A percentile compares a stretch with the other conserved stretches of the same genome.
These are phyloP conservation scores for Agonum fuliginosum DNA, from an alignment of 2,888 invertebrate genomes.

Conservation along the genomic window DNA sequence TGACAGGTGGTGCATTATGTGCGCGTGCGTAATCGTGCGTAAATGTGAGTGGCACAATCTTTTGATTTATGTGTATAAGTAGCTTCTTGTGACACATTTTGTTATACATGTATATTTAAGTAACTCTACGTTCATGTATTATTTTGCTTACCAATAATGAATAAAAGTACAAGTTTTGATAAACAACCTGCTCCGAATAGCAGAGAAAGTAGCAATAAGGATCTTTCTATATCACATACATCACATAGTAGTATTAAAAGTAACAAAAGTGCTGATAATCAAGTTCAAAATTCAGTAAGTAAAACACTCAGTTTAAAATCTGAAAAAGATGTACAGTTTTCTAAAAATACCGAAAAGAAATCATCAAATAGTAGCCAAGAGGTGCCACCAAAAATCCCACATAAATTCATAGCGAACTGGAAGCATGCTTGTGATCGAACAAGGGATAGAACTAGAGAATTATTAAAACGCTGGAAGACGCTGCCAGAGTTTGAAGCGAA, in stretches of 20 bases:
- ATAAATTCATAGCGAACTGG: conserved; percentile 85
- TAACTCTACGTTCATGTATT: conserved; percentile 2
- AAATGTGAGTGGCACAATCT: conserved; percentile 34
- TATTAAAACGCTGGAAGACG: conserved; percentile 82
- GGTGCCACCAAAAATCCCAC: conserved; percentile 78
- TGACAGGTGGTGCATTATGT: conserved; percentile 28
- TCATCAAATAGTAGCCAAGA: conserved; percentile 67
- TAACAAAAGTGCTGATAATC: conserved; percentile 70
- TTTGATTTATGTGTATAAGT: conserved; percentile 39
- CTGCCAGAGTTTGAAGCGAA: conserved; percentile 77
- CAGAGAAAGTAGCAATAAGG: conserved; percentile 69
- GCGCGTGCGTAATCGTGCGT: conserved; percentile 11
- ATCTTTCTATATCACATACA: conserved; percentile 68
- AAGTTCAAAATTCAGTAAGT: conserved; percentile 62
- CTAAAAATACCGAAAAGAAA: conserved; percentile 66
- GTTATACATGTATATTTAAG: conserved; percentile 25
- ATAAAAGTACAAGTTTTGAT: conserved; percentile 60
- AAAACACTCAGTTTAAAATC: conserved; percentile 69
- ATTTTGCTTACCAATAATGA: conserved; percentile 29
- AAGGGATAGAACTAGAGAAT: conserved; percentile 83
- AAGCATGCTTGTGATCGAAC: conserved; percentile 85
- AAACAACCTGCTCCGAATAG: conserved; percentile 62
- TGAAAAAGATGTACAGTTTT: conserved; percentile 71
- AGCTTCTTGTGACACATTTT: conserved; percentile 37
- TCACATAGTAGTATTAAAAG: conserved; percentile 70